Evolutionary conservation across 1,140 invertebrate species (phyloP).

Genomic region (Mya arenaria): DNA sequence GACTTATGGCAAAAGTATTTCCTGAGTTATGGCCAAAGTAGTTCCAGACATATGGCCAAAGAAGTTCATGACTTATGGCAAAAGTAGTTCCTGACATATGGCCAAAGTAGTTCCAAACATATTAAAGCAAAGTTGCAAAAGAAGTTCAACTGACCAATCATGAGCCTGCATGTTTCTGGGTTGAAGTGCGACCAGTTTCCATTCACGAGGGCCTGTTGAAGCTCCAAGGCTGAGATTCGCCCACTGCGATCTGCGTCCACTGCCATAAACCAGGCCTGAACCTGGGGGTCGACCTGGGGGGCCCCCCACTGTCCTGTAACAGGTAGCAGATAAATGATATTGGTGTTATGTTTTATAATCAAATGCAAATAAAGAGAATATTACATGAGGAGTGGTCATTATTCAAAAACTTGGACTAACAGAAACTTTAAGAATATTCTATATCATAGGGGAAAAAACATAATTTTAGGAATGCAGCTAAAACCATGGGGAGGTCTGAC

Average conservation of each 20-base stretch:
- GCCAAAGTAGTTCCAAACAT: no score
- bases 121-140: no score
- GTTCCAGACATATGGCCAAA: no score
- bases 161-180: slow-evolving; percentile 75
- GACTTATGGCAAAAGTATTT: no score
- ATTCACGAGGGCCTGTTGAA: slow-evolving; percentile 79
- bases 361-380: no score
- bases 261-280: slow-evolving; percentile 69
- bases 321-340: not conserved
- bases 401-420: not conserved
- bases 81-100: no score
- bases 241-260: slow-evolving; percentile 91
- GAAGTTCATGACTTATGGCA: no score
- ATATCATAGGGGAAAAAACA: no score
- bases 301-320: slow-evolving; percentile 16
- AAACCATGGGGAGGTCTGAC: no score
- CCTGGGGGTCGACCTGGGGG: slow-evolving; percentile 35
- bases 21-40: no score
- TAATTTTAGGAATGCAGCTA: no score
- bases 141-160: slow-evolving; percentile 55
- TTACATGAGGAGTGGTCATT: not conserved
- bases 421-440: no score
- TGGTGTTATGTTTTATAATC: not conserved
- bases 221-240: slow-evolving; percentile 77
- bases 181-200: slow-evolving; percentile 81